Percentiles rank a stretch among this genome's conserved stretches.
Evolutionary conservation across 2,113 vertebrate species (phyloP).

Genomic region (Takifugu bimaculatus): DNA sequence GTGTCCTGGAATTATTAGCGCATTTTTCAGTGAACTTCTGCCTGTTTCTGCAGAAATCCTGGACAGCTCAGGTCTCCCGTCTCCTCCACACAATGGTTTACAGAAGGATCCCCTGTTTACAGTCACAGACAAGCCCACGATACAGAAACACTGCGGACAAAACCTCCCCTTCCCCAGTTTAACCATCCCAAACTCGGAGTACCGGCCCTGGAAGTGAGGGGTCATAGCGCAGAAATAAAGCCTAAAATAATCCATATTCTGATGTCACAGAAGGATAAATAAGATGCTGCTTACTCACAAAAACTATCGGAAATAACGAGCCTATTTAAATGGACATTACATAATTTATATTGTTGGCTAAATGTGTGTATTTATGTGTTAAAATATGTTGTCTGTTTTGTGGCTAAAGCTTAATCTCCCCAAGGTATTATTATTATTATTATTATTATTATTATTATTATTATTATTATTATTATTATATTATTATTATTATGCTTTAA

Average conservation of each 20-base stretch:
- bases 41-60: slow-evolving; percentile 42
- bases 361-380: slow-evolving; percentile 51
- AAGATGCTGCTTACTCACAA: slow-evolving; percentile 25
- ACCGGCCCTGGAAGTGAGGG: slow-evolving; percentile 75
- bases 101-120: slow-evolving; percentile 42
- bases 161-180: slow-evolving; percentile 53
- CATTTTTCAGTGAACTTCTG: no score
- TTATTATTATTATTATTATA: slow-evolving; percentile 11
- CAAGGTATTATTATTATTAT: slow-evolving; percentile 8
- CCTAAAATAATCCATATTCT: background rate
- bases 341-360: slow-evolving; percentile 34
- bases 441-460: background rate
- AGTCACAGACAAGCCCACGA: slow-evolving; percentile 33
- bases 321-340: slow-evolving; percentile 30
- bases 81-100: slow-evolving; percentile 31
- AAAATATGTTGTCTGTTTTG: slow-evolving; percentile 45
- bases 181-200: slow-evolving; percentile 63
- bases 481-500: slow-evolving; percentile 21
- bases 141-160: slow-evolving; percentile 44
- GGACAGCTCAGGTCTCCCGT: slow-evolving; percentile 44
- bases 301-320: slow-evolving; percentile 8
- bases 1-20: no score
- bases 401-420: slow-evolving; percentile 48
- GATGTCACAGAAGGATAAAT: background rate
- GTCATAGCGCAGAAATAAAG: no score